Evolutionary conservation across 2,888 invertebrate genomes (phyloP).

Genomic region (Lypha dubia): DNA sequence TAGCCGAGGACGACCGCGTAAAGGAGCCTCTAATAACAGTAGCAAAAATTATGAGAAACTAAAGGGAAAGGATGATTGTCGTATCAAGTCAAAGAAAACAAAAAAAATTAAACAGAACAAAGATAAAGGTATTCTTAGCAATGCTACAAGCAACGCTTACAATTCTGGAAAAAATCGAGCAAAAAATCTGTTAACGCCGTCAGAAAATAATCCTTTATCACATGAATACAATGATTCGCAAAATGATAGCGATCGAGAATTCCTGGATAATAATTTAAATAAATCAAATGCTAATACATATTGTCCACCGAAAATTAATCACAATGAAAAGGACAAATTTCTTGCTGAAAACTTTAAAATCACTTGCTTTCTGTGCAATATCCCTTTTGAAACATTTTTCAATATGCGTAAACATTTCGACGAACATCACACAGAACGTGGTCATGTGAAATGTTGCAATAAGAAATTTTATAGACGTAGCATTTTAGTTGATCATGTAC

Average conservation of each 20-base stretch:
- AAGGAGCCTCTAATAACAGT: neutral
- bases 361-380: conserved; percentile 78
- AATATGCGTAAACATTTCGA: conserved; percentile 74
- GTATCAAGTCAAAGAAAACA: neutral
- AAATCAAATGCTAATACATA: conserved; percentile 17
- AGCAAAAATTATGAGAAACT: neutral
- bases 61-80: neutral
- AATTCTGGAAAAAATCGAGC: conserved; percentile 21
- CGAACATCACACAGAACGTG: conserved; percentile 75
- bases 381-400: conserved; percentile 72
- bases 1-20: conserved; percentile 36
- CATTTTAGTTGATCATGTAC: conserved; percentile 80
- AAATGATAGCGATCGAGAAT: conserved; percentile 14
- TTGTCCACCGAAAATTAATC: conserved; percentile 68
- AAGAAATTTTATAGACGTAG: conserved; percentile 81
- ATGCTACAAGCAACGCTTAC: neutral
- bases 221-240: conserved; percentile 1
- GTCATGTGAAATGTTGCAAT: conserved; percentile 80
- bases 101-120: neutral
- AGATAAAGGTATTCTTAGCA: neutral
- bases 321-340: conserved; percentile 77
- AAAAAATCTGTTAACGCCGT: neutral
- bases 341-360: conserved; percentile 79
- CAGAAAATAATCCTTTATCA: neutral
- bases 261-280: neutral